These are phyloP conservation scores for Turritopsis dohrnii DNA, from an alignment of 30 jellyfish, hydroid and myxozoan genomes.

Conservation along the genomic window DNA sequence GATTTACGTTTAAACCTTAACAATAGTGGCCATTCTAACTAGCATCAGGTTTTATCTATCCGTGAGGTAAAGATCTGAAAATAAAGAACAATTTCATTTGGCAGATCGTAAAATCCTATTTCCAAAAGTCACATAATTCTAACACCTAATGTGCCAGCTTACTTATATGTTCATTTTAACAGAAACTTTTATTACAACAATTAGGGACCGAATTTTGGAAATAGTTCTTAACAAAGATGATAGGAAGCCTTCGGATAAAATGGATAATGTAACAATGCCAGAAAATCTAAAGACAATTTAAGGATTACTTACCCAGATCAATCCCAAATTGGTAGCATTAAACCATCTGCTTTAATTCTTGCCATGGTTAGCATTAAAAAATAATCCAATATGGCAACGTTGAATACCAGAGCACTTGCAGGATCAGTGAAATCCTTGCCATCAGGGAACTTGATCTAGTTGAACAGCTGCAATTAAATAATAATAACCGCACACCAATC, in stretches of 20 bases:
- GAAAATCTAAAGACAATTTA: background rate
- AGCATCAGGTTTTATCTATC: conserved; percentile 33
- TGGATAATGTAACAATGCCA: too few relatives aligned
- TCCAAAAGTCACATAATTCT: too few relatives aligned
- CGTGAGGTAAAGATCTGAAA: conserved; percentile 81
- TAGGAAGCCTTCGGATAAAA: too few relatives aligned
- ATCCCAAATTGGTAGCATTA: conserved; percentile 71
- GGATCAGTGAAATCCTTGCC: conserved; percentile 73
- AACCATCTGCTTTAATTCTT: conserved; percentile 68
- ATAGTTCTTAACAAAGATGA: too few relatives aligned
- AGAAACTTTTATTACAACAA: too few relatives aligned
- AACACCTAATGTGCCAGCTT: too few relatives aligned
- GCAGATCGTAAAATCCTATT: too few relatives aligned
- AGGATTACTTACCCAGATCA: conserved; percentile 75
- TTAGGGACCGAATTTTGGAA: background rate
- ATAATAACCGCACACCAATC: conserved; percentile 96
- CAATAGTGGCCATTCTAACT: conserved; percentile 89
- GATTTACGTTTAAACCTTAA: conserved; percentile 85
- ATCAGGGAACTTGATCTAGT: conserved; percentile 73
- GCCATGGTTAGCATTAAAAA: conserved; percentile 77
- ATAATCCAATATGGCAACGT: conserved; percentile 81
- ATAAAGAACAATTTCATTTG: background rate
- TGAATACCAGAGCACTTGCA: conserved; percentile 41
- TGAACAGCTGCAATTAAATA: conserved; percentile 70
- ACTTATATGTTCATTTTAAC: too few relatives aligned